Evolutionary conservation across 2,888 invertebrate species (phyloP).

Genomic region (Coecobrya sp.): DNA sequence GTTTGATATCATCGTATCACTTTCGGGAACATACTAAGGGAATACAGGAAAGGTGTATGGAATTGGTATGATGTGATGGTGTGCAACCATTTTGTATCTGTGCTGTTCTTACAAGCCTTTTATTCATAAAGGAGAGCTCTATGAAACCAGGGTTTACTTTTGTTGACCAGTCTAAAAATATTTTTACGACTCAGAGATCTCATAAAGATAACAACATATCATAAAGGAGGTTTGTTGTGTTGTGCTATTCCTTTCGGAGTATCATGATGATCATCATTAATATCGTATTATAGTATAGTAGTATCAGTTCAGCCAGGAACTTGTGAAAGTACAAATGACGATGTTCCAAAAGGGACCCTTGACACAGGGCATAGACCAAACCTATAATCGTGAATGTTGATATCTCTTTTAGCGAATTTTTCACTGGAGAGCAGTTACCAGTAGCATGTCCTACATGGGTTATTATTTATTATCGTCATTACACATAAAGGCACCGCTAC

Average conservation of each 20-base stretch:
- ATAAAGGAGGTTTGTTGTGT: neutral
- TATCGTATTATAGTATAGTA: neutral
- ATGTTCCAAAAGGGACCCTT: neutral
- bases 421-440: too few relatives aligned
- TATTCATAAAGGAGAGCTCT: neutral
- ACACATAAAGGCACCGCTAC: too few relatives aligned
- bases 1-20: neutral
- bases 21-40: neutral
- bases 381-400: neutral
- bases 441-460: too few relatives aligned
- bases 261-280: neutral
- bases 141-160: neutral
- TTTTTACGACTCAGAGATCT: slow-evolving; percentile 51
- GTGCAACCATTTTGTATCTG: neutral
- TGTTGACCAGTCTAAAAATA: slow-evolving; percentile 9
- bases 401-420: too few relatives aligned
- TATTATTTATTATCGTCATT: too few relatives aligned
- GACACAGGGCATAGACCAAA: neutral
- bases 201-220: slow-evolving; percentile 41
- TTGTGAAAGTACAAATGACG: neutral
- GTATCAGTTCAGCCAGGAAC: neutral
- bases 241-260: neutral
- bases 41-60: neutral
- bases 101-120: neutral
- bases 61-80: neutral